A percentile compares a stretch with the other conserved stretches of the same genome.
phyloP scores from a whole-genome alignment of 2,888 invertebrate species.

The Tenthredo scrophulariae region DNA sequence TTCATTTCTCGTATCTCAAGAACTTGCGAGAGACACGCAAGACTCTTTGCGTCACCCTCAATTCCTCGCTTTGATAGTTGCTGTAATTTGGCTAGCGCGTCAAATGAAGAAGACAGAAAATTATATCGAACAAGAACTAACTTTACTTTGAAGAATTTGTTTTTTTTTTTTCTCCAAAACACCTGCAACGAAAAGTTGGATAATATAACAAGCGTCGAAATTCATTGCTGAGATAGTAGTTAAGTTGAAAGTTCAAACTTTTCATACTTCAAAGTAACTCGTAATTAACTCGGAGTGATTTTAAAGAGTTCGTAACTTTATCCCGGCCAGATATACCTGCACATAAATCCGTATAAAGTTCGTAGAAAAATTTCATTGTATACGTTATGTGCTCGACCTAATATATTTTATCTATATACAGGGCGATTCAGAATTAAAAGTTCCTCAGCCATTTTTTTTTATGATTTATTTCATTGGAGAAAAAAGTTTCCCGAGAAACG shows the following conservation, averaged over 20 bases:
- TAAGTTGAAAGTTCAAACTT: neutral
- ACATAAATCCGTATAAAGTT: neutral
- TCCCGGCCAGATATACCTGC: neutral
- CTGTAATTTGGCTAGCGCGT: neutral
- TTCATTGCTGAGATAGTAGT: neutral
- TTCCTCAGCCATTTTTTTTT: too few species aligned
- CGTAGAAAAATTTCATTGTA: neutral
- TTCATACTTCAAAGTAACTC: slow-evolving; percentile 10
- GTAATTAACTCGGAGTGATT: slow-evolving; percentile 8
- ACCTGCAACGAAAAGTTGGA: neutral
- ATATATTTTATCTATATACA: neutral
- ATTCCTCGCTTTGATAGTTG: neutral
- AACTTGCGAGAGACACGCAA: neutral
- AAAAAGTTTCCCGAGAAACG: too few species aligned
- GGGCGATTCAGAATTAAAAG: too few species aligned
- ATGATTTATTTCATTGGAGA: too few species aligned
- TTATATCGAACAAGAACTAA: neutral
- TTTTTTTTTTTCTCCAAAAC: neutral
- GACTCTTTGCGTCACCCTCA: too few species aligned
- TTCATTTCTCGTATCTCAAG: neutral
- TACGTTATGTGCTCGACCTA: neutral
- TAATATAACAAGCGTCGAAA: neutral
- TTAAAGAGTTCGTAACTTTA: slow-evolving; percentile 1
- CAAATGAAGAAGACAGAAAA: neutral
- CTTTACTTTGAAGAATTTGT: neutral